These are phyloP conservation scores for Poecilia velifera DNA, from an alignment of 2,797 vertebrate genomes.

Conservation along the genomic window DNA sequence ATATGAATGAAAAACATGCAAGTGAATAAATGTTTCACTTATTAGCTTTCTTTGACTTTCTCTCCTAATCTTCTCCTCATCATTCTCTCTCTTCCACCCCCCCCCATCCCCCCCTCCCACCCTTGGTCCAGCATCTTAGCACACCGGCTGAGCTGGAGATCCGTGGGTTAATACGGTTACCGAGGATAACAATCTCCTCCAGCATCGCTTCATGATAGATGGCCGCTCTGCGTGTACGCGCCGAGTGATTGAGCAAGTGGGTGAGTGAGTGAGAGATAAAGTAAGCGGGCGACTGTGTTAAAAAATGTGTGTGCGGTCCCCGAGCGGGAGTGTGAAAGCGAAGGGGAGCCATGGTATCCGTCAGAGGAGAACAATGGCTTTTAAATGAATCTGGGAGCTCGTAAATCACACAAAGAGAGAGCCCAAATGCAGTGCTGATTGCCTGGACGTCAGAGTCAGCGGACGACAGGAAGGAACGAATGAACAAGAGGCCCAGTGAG, in stretches of 20 bases:
- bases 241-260: conserved; percentile 76
- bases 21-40: conserved; percentile 50
- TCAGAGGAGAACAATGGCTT: conserved; percentile 84
- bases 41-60: conserved; percentile 56
- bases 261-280: conserved; percentile 78
- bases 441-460: conserved; percentile 77
- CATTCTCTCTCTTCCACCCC: conserved; percentile 17
- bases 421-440: conserved; percentile 80
- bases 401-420: conserved; percentile 83
- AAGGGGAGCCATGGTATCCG: conserved; percentile 73
- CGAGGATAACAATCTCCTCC: conserved; percentile 80
- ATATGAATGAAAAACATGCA: conserved; percentile 52
- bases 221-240: conserved; percentile 68
- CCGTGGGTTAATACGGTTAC: conserved; percentile 81
- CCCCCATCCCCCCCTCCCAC: not conserved
- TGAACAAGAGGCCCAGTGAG: conserved; percentile 77
- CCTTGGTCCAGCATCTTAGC: conserved; percentile 62
- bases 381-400: conserved; percentile 85
- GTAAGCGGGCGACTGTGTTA: conserved; percentile 69
- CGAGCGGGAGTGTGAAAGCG: conserved; percentile 66
- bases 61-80: conserved; percentile 47
- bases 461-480: conserved; percentile 76
- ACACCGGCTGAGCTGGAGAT: conserved; percentile 72
- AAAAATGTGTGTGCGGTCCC: conserved; percentile 56
- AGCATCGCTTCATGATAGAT: conserved; percentile 78